Conservation (phyloP, 2,113 vertebrate genomes). For the Lucifuga dentata region DNA sequence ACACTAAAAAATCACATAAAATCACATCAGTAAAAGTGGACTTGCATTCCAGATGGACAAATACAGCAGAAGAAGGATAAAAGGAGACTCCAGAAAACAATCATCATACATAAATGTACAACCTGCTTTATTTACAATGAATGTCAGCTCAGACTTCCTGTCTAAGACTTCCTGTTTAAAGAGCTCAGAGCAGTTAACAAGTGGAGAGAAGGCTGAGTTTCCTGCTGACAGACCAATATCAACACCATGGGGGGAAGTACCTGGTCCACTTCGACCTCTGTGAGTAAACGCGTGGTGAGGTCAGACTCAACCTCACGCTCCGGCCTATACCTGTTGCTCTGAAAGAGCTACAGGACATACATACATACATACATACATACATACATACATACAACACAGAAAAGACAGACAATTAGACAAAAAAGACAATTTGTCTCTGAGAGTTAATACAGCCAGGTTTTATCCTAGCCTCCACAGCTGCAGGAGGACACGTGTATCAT, state of each 20-base stretch:
- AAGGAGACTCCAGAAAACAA: slow-evolving; percentile 1
- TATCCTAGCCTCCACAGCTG: slow-evolving; percentile 1
- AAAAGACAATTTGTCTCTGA: slow-evolving; percentile 19
- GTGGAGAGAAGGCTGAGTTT: slow-evolving; percentile 74
- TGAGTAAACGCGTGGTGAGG: slow-evolving; percentile 85
- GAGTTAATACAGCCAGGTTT: slow-evolving; percentile 13
- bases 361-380: slow-evolving; percentile 48
- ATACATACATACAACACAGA: slow-evolving; percentile 44
- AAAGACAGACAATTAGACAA: slow-evolving; percentile 59
- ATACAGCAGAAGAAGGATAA: slow-evolving; percentile 11
- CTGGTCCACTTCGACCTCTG: slow-evolving; percentile 90
- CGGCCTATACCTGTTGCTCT: slow-evolving; percentile 83
- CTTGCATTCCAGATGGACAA: slow-evolving; percentile 4
- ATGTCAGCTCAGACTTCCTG: slow-evolving; percentile 69
- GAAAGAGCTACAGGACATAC: slow-evolving; percentile 90
- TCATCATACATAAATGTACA: slow-evolving; percentile 17
- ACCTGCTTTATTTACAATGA: slow-evolving; percentile 66
- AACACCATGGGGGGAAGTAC: slow-evolving; percentile 80
- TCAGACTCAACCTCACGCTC: slow-evolving; percentile 81
- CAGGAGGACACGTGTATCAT: background rate
- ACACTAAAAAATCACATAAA: background rate
- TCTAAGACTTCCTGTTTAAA: slow-evolving; percentile 70
- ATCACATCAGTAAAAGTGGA: background rate
- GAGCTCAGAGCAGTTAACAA: slow-evolving; percentile 43
- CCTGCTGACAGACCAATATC: slow-evolving; percentile 76